phyloP scores from a whole-genome alignment of 2,113 vertebrate species.

The Calidris pygmaea region DNA sequence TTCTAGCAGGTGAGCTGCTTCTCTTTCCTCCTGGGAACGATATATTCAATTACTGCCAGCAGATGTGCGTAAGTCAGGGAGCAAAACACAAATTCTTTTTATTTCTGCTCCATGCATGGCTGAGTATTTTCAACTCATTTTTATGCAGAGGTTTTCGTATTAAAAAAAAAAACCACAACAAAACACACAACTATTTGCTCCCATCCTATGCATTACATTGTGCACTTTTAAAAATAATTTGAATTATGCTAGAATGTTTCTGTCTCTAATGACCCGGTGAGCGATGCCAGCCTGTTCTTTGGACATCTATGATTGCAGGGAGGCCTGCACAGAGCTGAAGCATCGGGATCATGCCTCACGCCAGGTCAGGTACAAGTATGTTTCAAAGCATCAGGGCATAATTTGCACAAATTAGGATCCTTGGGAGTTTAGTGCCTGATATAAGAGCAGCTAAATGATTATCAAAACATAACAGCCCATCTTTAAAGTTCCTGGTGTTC shows the following conservation, averaged over 20 bases:
- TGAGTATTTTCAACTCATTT: neutral
- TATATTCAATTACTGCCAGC: neutral
- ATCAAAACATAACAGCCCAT: neutral
- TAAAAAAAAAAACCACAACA: neutral
- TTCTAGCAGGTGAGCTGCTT: conserved; percentile 34
- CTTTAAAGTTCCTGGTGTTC: neutral
- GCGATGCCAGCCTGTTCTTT: neutral
- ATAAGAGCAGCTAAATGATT: neutral
- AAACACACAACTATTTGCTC: neutral
- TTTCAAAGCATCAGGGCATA: neutral
- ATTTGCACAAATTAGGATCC: neutral
- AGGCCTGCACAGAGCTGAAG: neutral
- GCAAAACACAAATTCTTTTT: conserved; percentile 14
- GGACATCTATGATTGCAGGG: neutral
- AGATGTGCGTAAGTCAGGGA: neutral
- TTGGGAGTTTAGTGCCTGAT: neutral
- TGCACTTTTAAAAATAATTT: neutral
- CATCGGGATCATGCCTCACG: neutral
- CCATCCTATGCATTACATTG: neutral
- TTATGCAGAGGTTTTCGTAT: neutral
- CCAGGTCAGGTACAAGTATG: neutral
- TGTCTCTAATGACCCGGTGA: neutral
- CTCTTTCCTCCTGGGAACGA: neutral
- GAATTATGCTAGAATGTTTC: neutral
- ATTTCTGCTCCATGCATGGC: neutral